These are phyloP conservation scores for Serilophus lunatus DNA, from an alignment of 2,113 vertebrate species.

Conservation along the genomic window DNA sequence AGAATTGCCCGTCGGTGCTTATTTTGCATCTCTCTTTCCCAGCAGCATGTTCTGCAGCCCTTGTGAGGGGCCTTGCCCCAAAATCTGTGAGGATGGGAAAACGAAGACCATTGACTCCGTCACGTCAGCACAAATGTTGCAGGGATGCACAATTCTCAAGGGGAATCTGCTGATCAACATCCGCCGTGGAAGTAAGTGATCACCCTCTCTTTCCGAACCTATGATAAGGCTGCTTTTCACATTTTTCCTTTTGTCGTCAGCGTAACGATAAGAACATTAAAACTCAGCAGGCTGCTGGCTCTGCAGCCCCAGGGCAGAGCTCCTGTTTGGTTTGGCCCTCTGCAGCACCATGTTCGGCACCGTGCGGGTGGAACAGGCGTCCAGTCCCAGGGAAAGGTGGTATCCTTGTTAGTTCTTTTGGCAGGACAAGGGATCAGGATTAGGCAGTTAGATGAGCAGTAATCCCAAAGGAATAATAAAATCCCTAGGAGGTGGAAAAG, in stretches of 20 bases:
- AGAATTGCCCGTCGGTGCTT: background rate
- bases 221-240: background rate
- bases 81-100: conserved; percentile 81
- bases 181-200: conserved; percentile 91
- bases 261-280: background rate
- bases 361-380: background rate
- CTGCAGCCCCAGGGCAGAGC: background rate
- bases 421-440: background rate
- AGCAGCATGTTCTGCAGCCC: conserved; percentile 92
- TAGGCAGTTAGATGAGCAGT: background rate
- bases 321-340: conserved; percentile 8
- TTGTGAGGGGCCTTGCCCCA: conserved; percentile 93
- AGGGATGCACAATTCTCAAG: conserved; percentile 92
- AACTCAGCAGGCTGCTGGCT: background rate
- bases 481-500: background rate
- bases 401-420: background rate
- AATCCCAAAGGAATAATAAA: background rate
- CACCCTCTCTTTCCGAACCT: background rate
- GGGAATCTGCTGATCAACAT: conserved; percentile 96
- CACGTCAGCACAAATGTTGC: conserved; percentile 89
- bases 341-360: background rate
- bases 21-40: background rate
- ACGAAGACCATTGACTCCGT: conserved; percentile 89
- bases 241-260: background rate
- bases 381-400: background rate